Evolutionary conservation across 2,113 vertebrate species (phyloP), one percentile per base, ranked within the genome.

Genomic region (Charadrius vociferus): DNA sequence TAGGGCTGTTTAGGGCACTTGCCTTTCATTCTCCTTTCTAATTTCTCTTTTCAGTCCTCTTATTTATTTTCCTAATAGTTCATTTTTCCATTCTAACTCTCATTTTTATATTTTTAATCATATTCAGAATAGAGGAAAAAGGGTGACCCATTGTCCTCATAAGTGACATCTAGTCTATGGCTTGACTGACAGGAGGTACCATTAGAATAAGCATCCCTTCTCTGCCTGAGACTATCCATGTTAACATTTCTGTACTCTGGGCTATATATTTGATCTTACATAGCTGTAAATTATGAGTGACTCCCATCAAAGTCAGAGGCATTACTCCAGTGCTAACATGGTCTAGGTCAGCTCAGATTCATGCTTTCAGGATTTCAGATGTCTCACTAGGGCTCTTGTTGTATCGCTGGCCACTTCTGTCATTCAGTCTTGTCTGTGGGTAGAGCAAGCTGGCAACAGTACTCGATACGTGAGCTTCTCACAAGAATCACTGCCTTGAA

Each of bases 301-400:
- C 84, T 97, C 91, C 91, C 96, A 82, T 95, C 96, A 95, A 91
- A 97, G 96, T 82, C 94, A 68, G 83, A 82, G 83, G 81, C 93
- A 63, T 73, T 82, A 26, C 79, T 36, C 75, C 90, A 47, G 85
- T 24, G 90, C 88, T 90, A 88, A n/a, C 86, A 39, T 1, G 9
- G 93, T 45, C 79, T 58, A 89, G 83, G 84, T 87, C 95, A 85
- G 91, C 83, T 75, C 53, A 20, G 41, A 87, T 56, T 12, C 5
- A 58, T 3, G 83, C 73, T 95, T 20, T 10, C 65, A 56, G 70
- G 14, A 36, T 90, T 75, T 63, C 86, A 62, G 37, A 34, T 8
- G 39, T 49, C 77, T 95, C 58, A 1, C 68, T 63, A 81, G 93
- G 81, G 30, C 47, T 86, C 56, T 50, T 61, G n/a, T 71, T 86